A percentile compares a stretch with the other conserved stretches of the same genome.
phyloP scores from a whole-genome alignment of 2,888 invertebrate genomes.

The Brachypterus glaber region DNA sequence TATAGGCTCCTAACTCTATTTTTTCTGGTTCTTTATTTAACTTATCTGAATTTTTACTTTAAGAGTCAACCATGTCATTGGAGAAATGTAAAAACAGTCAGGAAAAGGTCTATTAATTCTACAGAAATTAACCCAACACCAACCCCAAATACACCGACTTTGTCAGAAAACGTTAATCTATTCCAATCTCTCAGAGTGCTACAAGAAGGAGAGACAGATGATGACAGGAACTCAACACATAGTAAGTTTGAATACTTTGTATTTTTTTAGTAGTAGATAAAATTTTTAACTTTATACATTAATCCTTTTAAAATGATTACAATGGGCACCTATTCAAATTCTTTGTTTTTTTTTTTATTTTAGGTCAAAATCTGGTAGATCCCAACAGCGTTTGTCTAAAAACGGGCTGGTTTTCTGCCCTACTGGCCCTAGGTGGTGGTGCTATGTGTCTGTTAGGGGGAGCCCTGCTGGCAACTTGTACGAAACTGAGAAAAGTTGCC shows the following conservation, averaged over 20 bases:
- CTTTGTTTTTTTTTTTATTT: slow-evolving; percentile 15
- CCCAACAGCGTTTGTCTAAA: slow-evolving; percentile 38
- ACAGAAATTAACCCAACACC: slow-evolving; percentile 36
- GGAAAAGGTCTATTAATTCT: slow-evolving; percentile 58
- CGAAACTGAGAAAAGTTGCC: slow-evolving; percentile 54
- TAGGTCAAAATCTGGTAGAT: slow-evolving; percentile 26
- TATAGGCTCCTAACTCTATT: no score
- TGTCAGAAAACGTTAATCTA: slow-evolving; percentile 83
- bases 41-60: slow-evolving; percentile 11
- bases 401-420: slow-evolving; percentile 46
- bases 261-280: no score
- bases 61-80: slow-evolving; percentile 90
- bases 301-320: background rate
- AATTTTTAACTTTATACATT: no score
- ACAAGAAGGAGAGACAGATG: slow-evolving; percentile 73
- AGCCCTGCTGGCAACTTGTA: slow-evolving; percentile 65
- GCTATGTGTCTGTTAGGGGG: slow-evolving; percentile 60
- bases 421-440: slow-evolving; percentile 42
- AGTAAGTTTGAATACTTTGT: no score
- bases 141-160: slow-evolving; percentile 31
- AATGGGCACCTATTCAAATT: background rate
- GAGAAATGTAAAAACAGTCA: slow-evolving; percentile 77
- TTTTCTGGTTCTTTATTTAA: no score
- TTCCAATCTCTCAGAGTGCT: slow-evolving; percentile 82
- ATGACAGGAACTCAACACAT: slow-evolving; percentile 38